These are phyloP conservation scores for Peromyscus californicus DNA, from an alignment of 2,113 vertebrate genomes.

Conservation along the genomic window DNA sequence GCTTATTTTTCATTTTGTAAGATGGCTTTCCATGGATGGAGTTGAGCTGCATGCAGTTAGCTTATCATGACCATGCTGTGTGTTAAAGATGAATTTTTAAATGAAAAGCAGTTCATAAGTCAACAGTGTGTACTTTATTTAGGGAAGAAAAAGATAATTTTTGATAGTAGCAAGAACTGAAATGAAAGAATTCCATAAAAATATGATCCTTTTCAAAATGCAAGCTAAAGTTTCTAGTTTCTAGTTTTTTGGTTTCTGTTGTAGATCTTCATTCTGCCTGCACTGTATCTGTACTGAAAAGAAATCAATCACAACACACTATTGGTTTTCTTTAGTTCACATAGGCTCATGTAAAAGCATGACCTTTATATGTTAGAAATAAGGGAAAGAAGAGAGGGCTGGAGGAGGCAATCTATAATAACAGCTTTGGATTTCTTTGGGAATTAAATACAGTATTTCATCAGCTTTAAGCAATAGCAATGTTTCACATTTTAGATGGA, in stretches of 20 bases:
- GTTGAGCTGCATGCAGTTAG: neutral
- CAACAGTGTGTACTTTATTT: neutral
- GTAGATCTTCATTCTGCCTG: neutral
- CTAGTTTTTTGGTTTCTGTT: neutral
- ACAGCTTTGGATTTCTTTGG: too few species aligned
- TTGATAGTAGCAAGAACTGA: neutral
- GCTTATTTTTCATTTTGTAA: constrained; percentile 29
- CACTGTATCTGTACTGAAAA: neutral
- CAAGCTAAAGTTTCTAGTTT: neutral
- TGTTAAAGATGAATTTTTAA: neutral
- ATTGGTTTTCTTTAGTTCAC: neutral
- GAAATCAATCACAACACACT: neutral
- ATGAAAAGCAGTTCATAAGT: neutral
- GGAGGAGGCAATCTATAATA: neutral
- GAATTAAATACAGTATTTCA: neutral
- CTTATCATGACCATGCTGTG: neutral
- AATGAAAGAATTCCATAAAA: neutral
- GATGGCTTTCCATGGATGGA: neutral
- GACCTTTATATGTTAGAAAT: neutral
- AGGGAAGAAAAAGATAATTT: neutral
- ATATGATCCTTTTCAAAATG: neutral
- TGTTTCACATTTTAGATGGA: neutral
- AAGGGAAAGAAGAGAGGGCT: neutral
- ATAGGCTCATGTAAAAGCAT: neutral
- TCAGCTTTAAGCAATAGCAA: neutral